phyloP scores from a whole-genome alignment of 2,797 vertebrate genomes.

The Oreortyx pictus region DNA sequence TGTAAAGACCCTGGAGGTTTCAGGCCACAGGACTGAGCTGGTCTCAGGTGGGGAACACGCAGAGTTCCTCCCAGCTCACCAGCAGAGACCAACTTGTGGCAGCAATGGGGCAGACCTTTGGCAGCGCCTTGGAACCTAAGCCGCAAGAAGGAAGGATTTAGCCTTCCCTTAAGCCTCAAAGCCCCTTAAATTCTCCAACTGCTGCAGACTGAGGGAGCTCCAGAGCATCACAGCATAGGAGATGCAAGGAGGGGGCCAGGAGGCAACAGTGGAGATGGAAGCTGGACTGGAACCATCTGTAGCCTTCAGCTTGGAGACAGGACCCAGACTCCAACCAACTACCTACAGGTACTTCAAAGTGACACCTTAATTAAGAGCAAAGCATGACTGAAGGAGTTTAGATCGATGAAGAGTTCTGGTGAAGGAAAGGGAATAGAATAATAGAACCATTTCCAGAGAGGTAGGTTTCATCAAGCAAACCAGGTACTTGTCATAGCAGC shows the following conservation, averaged over 20 bases:
- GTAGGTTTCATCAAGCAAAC: neutral
- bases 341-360: neutral
- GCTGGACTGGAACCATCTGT: neutral
- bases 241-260: neutral
- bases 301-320: neutral
- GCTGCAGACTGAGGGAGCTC: neutral
- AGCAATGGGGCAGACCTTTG: neutral
- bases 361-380: neutral
- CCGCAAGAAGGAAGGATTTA: neutral
- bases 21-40: neutral
- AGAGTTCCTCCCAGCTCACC: neutral
- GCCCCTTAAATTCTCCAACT: neutral
- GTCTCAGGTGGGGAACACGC: neutral
- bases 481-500: neutral
- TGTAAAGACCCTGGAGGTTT: neutral
- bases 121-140: neutral
- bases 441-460: neutral
- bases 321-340: neutral
- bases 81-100: neutral
- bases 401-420: neutral
- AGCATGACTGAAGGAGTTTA: neutral
- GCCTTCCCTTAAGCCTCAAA: neutral
- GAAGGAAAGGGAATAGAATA: neutral
- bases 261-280: neutral
- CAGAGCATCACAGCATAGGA: neutral